A percentile compares a stretch with the other conserved stretches of the same genome.
Conservation (phyloP, 2,888 invertebrate genomes). For the Drosophila colorata region DNA sequence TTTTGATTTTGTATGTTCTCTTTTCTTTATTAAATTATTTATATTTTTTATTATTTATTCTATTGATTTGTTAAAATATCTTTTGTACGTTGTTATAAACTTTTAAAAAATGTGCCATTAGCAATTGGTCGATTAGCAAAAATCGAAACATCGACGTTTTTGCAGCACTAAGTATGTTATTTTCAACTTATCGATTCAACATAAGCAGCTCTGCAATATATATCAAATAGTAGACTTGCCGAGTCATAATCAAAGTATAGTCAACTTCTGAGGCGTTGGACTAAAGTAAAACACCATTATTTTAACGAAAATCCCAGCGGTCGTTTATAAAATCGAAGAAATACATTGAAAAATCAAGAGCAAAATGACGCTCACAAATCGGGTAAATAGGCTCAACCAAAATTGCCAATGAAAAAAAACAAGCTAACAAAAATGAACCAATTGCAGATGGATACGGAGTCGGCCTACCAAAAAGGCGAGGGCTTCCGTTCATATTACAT, state of each 20-base stretch:
- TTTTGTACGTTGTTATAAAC: too few relatives aligned
- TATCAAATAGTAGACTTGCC: conserved; percentile 43
- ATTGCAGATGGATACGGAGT: conserved; percentile 83
- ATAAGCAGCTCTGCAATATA: conserved; percentile 10
- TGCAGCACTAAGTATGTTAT: too few relatives aligned
- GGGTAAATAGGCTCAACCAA: conserved; percentile 61
- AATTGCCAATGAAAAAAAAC: neutral
- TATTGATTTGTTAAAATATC: too few relatives aligned
- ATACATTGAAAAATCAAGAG: conserved; percentile 1
- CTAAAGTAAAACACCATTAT: neutral
- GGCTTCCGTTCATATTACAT: conserved; percentile 98
- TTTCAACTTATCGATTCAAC: conserved; percentile 22
- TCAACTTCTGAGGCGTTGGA: neutral
- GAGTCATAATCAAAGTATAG: conserved; percentile 48
- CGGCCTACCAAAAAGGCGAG: conserved; percentile 87
- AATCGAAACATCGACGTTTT: too few relatives aligned
- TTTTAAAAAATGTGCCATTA: too few relatives aligned
- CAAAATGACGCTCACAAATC: conserved; percentile 81
- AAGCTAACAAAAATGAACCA: neutral
- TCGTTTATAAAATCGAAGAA: neutral
- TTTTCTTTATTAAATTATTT: too few relatives aligned
- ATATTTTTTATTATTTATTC: too few relatives aligned
- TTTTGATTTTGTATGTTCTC: too few relatives aligned
- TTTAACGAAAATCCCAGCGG: neutral
- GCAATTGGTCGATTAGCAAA: too few relatives aligned